phyloP scores from a whole-genome alignment of 2,888 invertebrate species.

The Drosophila borborema region DNA sequence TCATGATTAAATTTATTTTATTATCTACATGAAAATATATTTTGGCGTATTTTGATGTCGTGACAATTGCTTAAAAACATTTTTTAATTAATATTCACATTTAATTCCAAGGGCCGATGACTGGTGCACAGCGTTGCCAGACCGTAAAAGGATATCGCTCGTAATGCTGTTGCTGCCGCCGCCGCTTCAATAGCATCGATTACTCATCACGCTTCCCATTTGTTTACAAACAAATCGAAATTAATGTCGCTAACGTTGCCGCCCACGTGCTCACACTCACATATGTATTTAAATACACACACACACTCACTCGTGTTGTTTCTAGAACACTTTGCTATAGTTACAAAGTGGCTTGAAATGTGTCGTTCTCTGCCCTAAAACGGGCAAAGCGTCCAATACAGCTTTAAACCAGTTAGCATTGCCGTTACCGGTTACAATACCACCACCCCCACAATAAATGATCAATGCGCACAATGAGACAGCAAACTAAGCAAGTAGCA shows the following conservation, averaged over 20 bases:
- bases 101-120: conserved; percentile 37
- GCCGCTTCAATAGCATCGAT: conserved; percentile 49
- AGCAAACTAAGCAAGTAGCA: conserved; percentile 11
- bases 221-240: conserved; percentile 74
- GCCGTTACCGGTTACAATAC: conserved; percentile 48
- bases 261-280: conserved; percentile 48
- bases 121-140: conserved; percentile 25
- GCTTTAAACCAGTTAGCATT: conserved; percentile 55
- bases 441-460: conserved; percentile 47
- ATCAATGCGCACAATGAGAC: conserved; percentile 19
- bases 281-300: not conserved
- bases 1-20: conserved; percentile 74
- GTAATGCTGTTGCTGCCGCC: conserved; percentile 21
- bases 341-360: conserved; percentile 47
- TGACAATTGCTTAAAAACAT: conserved; percentile 30
- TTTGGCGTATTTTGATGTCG: conserved; percentile 21
- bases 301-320: conserved; percentile 14
- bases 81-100: conserved; percentile 26
- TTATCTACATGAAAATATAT: conserved; percentile 32
- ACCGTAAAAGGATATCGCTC: conserved; percentile 50
- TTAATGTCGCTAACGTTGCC: conserved; percentile 57
- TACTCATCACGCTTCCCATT: conserved; percentile 65
- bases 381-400: conserved; percentile 58
- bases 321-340: conserved; percentile 39
- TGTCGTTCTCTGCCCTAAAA: conserved; percentile 60